Evolutionary conservation across 2,113 vertebrate species (phyloP).

Genomic region (Talpa occidentalis): DNA sequence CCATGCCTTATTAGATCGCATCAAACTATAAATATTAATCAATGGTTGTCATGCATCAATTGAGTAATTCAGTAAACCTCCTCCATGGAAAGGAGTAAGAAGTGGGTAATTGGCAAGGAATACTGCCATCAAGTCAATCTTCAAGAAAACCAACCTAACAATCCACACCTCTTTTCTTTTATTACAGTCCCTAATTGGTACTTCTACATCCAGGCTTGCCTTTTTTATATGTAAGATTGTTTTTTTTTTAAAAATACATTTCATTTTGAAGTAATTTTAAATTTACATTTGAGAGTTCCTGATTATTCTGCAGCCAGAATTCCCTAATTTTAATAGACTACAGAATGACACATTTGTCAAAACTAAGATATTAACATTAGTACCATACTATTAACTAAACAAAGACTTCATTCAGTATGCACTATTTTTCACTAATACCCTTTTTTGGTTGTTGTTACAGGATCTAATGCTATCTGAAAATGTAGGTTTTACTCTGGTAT

Average conservation of each 20-base stretch:
- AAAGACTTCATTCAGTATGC: not conserved
- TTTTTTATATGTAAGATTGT: not conserved
- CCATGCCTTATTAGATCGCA: not conserved
- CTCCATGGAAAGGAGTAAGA: not conserved
- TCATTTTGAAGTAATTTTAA: not conserved
- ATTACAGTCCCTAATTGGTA: not conserved
- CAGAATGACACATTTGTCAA: not conserved
- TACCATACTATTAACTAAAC: not conserved
- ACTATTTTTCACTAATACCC: not conserved
- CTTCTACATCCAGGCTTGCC: not conserved
- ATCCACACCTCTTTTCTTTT: not conserved
- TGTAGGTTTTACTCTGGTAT: not conserved
- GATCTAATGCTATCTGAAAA: not conserved
- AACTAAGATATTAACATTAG: not conserved
- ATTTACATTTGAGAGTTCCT: not conserved
- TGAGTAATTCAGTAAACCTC: not conserved
- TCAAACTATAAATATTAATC: not conserved
- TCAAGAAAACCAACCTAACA: not conserved
- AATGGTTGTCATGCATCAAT: not conserved
- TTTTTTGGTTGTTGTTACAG: not conserved
- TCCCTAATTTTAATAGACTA: not conserved
- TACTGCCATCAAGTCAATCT: too few species aligned
- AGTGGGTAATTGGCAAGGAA: not conserved
- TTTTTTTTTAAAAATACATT: not conserved
- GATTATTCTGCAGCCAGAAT: not conserved